A percentile compares a stretch with the other conserved stretches of the same genome.
These are phyloP conservation scores for Sympetrum striolatum DNA, from an alignment of 2,888 invertebrate species.

Conservation along the genomic window DNA sequence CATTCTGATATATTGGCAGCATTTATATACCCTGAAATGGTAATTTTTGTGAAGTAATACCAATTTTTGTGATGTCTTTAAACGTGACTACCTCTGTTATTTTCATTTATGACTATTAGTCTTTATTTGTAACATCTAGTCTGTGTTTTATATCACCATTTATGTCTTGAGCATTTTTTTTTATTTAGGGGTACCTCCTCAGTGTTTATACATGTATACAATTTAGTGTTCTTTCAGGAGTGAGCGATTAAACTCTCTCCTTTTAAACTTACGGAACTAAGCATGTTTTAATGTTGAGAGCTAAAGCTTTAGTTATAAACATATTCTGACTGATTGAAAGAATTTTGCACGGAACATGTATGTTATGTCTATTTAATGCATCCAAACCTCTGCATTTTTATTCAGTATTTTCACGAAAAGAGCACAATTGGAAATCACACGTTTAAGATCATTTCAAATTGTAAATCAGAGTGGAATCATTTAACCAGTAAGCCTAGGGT, in stretches of 20 bases:
- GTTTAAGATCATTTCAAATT: not conserved
- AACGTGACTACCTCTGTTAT: slow-evolving; percentile 40
- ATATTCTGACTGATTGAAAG: not conserved
- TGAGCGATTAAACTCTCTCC: not conserved
- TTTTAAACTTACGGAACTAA: not conserved
- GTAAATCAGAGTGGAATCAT: not conserved
- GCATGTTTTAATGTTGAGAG: not conserved
- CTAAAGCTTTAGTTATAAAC: not conserved
- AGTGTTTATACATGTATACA: not conserved
- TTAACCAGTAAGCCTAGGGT: not conserved
- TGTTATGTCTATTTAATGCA: not conserved
- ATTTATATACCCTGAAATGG: slow-evolving; percentile 14
- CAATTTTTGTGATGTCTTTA: slow-evolving; percentile 36
- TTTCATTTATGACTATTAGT: not conserved
- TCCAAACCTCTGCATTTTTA: not conserved
- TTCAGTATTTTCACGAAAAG: not conserved
- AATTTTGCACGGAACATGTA: not conserved
- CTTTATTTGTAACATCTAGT: not conserved
- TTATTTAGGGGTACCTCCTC: not conserved
- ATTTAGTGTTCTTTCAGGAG: not conserved
- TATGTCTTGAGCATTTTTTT: not conserved
- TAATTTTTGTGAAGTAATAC: slow-evolving; percentile 17
- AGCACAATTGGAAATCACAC: not conserved
- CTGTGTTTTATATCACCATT: slow-evolving; percentile 22
- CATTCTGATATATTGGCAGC: not conserved